Percentiles rank a stretch among this genome's conserved stretches.
Evolutionary conservation across 1,140 invertebrate species (phyloP).

Genomic region (Dysdera silvatica): DNA sequence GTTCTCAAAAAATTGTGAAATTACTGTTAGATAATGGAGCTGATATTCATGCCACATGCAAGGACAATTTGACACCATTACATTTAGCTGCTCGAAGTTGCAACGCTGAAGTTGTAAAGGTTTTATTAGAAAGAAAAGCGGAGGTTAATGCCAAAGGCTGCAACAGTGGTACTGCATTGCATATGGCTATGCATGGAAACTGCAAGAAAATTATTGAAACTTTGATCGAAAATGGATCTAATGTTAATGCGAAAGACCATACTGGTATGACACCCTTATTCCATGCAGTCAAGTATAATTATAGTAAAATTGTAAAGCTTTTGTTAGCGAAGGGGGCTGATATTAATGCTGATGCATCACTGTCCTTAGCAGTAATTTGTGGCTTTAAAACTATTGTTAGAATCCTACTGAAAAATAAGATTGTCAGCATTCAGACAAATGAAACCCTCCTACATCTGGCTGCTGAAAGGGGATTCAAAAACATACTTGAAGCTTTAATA

Average conservation of each 20-base stretch:
- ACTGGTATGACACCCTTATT: not conserved
- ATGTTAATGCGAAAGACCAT: not conserved
- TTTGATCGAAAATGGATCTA: constrained; percentile 1
- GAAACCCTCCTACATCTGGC: constrained; percentile 45
- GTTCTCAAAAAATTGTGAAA: too few relatives aligned
- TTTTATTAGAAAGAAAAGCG: not conserved
- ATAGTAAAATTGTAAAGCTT: constrained; percentile 44
- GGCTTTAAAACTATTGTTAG: too few relatives aligned
- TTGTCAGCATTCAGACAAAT: too few relatives aligned
- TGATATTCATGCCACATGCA: not conserved
- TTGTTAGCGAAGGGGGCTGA: constrained; percentile 42
- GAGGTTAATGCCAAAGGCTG: not conserved
- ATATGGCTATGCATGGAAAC: not conserved
- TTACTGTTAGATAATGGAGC: not conserved
- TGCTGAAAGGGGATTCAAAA: not conserved
- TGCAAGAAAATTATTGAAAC: not conserved
- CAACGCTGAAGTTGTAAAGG: not conserved
- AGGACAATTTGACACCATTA: not conserved
- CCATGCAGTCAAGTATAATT: constrained; percentile 24
- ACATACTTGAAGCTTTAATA: not conserved
- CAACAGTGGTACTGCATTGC: not conserved
- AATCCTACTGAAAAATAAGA: too few relatives aligned
- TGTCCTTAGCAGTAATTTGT: too few relatives aligned
- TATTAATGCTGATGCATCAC: not conserved
- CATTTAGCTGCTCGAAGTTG: not conserved